These are phyloP conservation scores for Chunga burmeisteri DNA, from an alignment of 2,113 vertebrate species.

Conservation along the genomic window DNA sequence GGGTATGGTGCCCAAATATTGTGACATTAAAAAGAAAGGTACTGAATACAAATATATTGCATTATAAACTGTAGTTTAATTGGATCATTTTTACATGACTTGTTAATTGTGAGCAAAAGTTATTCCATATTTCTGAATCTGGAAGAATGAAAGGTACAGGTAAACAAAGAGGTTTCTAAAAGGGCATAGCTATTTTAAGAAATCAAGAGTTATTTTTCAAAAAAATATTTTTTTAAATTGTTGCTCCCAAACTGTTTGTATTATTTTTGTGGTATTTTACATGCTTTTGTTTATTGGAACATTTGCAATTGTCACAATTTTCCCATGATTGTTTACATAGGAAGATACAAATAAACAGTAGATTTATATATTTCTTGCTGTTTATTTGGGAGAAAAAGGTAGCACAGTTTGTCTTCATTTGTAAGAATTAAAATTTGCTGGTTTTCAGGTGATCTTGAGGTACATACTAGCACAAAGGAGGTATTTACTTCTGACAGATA, in stretches of 20 bases:
- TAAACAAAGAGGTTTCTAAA: neutral
- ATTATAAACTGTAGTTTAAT: neutral
- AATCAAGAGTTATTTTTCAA: neutral
- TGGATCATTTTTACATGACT: neutral
- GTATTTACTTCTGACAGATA: too few species aligned
- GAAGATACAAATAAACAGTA: neutral
- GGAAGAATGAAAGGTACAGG: neutral
- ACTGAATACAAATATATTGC: neutral
- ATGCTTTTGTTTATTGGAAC: neutral
- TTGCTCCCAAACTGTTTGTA: neutral
- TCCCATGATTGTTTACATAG: neutral
- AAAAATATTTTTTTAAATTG: neutral
- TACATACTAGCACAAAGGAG: too few species aligned
- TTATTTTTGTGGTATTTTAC: neutral
- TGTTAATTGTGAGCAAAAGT: neutral
- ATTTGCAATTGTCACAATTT: neutral
- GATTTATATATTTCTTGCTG: neutral
- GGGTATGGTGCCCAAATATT: neutral
- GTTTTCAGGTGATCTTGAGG: neutral
- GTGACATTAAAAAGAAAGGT: constrained; percentile 7
- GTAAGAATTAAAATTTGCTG: neutral
- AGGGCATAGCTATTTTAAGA: neutral
- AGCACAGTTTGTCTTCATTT: neutral
- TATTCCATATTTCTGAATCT: neutral
- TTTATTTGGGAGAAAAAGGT: neutral